Evolutionary conservation across 2,797 vertebrate genomes (phyloP).

Genomic region (Pteronotus mesoamericanus): DNA sequence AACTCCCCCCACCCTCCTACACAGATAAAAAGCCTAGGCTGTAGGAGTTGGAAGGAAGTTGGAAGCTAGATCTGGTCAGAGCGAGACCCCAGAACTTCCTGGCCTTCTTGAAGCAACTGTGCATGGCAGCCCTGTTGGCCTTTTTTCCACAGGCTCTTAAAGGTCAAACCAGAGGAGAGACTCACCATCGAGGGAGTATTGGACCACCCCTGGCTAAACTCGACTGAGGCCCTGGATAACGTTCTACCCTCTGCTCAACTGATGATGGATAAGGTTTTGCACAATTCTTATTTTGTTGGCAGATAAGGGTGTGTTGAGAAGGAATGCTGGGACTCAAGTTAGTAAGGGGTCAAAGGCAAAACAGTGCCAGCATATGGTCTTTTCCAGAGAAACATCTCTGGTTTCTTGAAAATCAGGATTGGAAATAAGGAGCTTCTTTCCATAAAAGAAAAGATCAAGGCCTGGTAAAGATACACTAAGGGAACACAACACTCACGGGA

Average conservation of each 20-base stretch:
- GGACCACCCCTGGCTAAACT: conserved; percentile 98
- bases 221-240: conserved; percentile 96
- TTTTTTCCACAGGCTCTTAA: conserved; percentile 89
- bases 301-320: not conserved
- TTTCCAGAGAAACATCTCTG: not conserved
- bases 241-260: conserved; percentile 97
- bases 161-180: conserved; percentile 98
- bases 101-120: not conserved
- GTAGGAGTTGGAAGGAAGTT: not conserved
- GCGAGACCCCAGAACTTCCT: not conserved
- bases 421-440: conserved; percentile 9
- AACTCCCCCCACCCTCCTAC: not conserved
- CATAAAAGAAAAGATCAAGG: not conserved
- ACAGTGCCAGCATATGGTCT: not conserved
- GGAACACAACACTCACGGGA: not conserved
- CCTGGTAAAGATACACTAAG: not conserved
- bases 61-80: not conserved
- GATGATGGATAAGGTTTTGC: conserved; percentile 98
- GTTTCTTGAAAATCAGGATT: conserved; percentile 3
- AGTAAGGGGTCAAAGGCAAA: not conserved
- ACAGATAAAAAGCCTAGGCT: not conserved
- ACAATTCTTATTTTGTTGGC: not conserved
- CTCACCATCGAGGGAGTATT: conserved; percentile 96
- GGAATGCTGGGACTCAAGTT: not conserved
- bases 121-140: conserved; percentile 14